phyloP scores from a whole-genome alignment of 2,113 vertebrate species.

The Pao palembangensis region DNA sequence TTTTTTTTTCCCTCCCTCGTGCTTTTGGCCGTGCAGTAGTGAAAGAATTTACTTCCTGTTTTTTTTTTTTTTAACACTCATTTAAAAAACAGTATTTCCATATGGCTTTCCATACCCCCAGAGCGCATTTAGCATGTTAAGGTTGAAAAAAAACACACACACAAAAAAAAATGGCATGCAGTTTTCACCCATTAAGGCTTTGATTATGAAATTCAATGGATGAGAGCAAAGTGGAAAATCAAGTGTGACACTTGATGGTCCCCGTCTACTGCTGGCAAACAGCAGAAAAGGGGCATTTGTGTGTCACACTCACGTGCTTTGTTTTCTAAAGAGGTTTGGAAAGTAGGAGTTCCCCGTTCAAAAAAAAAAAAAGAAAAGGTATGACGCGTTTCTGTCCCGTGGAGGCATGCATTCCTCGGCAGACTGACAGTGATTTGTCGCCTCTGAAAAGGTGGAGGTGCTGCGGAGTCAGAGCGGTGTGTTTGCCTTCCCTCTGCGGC shows the following conservation, averaged over 20 bases:
- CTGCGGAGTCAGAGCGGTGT: not conserved
- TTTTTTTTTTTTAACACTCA: not conserved
- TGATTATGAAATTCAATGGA: too few species aligned
- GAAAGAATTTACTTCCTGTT: conserved; percentile 26
- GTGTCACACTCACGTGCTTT: not conserved
- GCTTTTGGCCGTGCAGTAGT: conserved; percentile 4
- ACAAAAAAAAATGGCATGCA: too few species aligned
- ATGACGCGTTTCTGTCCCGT: conserved; percentile 25
- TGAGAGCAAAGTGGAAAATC: too few species aligned
- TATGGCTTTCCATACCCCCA: too few species aligned
- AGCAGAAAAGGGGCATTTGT: conserved; percentile 4
- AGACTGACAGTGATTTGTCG: not conserved
- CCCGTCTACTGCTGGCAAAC: not conserved
- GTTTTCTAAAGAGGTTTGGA: conserved; percentile 13
- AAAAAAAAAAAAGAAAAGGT: not conserved
- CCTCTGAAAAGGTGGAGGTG: conserved; percentile 9
- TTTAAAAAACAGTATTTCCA: too few species aligned
- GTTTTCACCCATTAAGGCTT: too few species aligned
- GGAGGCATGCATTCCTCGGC: conserved; percentile 4
- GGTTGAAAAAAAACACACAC: too few species aligned
- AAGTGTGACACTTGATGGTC: too few species aligned
- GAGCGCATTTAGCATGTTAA: too few species aligned
- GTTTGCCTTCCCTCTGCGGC: conserved; percentile 9
- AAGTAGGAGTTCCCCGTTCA: not conserved
- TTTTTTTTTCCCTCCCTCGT: conserved; percentile 5